phyloP scores from a whole-genome alignment of 2,113 vertebrate genomes.

The mouse (Mus musculus) region DNA sequence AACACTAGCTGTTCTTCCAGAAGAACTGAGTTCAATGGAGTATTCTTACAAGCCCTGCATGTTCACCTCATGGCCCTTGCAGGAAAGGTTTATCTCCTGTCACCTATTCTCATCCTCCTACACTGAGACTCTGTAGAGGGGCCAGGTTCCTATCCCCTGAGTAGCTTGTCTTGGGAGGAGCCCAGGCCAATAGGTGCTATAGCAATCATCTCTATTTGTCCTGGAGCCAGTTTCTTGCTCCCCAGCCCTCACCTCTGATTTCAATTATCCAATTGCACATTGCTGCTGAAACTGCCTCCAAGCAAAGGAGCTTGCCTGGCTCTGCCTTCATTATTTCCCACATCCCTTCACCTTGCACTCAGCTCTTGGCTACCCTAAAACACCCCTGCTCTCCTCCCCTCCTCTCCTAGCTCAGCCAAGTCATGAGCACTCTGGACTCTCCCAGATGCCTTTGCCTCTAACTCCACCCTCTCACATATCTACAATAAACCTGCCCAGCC shows the following conservation, averaged over 20 bases:
- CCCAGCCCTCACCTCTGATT: slow-evolving; percentile 66
- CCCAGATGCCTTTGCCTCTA: neutral
- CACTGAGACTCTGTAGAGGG: neutral
- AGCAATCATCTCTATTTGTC: slow-evolving; percentile 43
- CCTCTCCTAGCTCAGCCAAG: neutral
- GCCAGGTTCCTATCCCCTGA: neutral
- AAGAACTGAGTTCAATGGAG: neutral
- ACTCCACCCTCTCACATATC: neutral
- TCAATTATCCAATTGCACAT: slow-evolving; percentile 66
- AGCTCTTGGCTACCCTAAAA: neutral
- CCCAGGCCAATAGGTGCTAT: neutral
- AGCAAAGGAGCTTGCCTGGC: slow-evolving; percentile 50
- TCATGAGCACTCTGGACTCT: neutral
- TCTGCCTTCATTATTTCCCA: slow-evolving; percentile 62
- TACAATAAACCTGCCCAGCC: neutral
- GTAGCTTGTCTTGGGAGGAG: neutral
- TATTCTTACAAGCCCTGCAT: neutral
- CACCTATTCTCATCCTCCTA: neutral
- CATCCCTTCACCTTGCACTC: neutral
- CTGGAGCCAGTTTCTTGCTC: slow-evolving; percentile 24
- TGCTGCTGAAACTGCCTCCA: slow-evolving; percentile 52
- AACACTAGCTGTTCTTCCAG: neutral
- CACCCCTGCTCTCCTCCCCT: neutral
- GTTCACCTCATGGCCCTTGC: fast-evolving
- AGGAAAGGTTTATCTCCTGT: neutral